These are phyloP conservation scores for Strix aluco DNA, from an alignment of 2,113 vertebrate species.

Conservation along the genomic window DNA sequence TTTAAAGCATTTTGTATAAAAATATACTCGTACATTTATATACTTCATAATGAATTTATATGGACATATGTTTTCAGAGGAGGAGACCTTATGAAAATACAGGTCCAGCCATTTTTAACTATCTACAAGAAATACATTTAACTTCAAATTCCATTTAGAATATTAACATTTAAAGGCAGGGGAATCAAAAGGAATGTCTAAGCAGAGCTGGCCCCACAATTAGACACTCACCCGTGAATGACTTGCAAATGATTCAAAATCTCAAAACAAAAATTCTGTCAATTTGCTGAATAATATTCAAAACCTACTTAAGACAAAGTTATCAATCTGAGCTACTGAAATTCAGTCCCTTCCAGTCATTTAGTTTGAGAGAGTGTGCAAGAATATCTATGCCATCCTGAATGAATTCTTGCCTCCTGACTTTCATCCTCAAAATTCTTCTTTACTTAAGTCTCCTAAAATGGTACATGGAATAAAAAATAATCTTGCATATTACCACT, in stretches of 20 bases:
- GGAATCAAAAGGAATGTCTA: not conserved
- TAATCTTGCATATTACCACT: not conserved
- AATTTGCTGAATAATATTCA: not conserved
- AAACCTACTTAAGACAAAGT: not conserved
- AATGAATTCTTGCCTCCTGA: not conserved
- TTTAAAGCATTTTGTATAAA: not conserved
- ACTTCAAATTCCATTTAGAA: not conserved
- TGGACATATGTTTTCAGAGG: not conserved
- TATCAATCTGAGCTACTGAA: not conserved
- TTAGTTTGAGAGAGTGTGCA: not conserved
- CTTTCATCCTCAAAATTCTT: not conserved
- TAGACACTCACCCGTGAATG: rapidly evolving
- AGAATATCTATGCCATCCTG: not conserved
- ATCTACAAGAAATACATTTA: not conserved
- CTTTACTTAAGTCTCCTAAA: not conserved
- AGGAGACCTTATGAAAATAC: not conserved
- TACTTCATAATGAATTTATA: not conserved
- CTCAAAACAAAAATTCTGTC: not conserved
- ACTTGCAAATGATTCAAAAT: not conserved
- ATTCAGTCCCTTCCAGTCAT: not conserved
- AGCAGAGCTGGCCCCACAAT: not conserved
- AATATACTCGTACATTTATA: not conserved
- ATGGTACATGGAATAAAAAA: not conserved
- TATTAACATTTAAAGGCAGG: not conserved
- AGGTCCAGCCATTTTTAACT: not conserved